Evolutionary conservation across 1,140 invertebrate genomes (phyloP).

Genomic region (Cyrtorhinus lividipennis): DNA sequence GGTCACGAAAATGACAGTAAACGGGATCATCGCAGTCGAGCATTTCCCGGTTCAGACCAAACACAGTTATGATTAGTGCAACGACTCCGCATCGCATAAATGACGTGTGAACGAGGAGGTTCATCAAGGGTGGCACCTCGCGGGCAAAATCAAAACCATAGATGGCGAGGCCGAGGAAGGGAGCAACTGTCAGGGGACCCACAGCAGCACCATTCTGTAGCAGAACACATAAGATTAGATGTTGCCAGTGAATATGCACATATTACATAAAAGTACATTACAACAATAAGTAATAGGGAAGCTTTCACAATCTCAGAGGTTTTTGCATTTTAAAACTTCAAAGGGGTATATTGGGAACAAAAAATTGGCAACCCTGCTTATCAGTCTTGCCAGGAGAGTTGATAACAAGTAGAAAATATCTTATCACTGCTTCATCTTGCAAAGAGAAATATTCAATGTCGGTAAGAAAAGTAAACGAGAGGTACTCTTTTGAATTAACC

Average conservation of each 20-base stretch:
- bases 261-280: not conserved
- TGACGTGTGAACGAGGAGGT: conserved; percentile 42
- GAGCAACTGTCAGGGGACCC: conserved; percentile 42
- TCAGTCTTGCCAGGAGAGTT: too few relatives aligned
- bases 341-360: too few relatives aligned
- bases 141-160: conserved; percentile 51
- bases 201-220: conserved; percentile 47
- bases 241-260: not conserved
- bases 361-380: too few relatives aligned
- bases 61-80: conserved; percentile 40
- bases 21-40: conserved; percentile 35
- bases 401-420: too few relatives aligned
- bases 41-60: conserved; percentile 39
- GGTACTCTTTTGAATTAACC: too few relatives aligned
- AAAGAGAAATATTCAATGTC: too few relatives aligned
- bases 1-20: conserved; percentile 26
- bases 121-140: conserved; percentile 39
- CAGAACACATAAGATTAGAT: conserved; percentile 7
- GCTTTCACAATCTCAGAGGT: not conserved
- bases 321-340: too few relatives aligned
- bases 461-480: too few relatives aligned
- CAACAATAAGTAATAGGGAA: not conserved
- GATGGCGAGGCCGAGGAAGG: conserved; percentile 44
- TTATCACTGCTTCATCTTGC: too few relatives aligned
- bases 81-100: conserved; percentile 46